Evolutionary conservation across 1,140 invertebrate species (phyloP), one percentile per base, ranked within the genome.

Genomic region (Drosophila paulistorum): DNA sequence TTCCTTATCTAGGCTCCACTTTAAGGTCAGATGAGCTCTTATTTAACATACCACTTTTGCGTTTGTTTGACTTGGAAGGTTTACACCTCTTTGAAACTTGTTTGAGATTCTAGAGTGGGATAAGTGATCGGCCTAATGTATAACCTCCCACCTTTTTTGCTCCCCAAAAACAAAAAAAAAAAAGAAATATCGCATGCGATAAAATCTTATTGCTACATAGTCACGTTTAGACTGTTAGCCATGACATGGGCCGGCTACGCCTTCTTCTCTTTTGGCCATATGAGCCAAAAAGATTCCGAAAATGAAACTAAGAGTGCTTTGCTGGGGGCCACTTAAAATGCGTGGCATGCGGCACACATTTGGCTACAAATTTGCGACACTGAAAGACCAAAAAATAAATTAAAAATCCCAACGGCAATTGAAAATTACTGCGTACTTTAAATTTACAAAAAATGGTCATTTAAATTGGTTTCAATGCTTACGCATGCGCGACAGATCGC

Each of bases 401-500:
- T 48, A 13, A 41, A 65, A 45, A 41, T 58, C 64, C 55, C 66
- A 64, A 73, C 59, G 61, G 51, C 80, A 89, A 84, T 89, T 89
- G 70, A 77, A 89, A 87, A 79, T 80, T 74, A 89, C 54, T 73
- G 57, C 76, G 84, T 69, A 87, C 84, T 81, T 87, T 79, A 82
- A 71, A 87, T 79, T 87, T 86, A 68, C 30, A 71, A 35, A 69
- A 74, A 85, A 86, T 83, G 81, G 79, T 84, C 83, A 87, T 84
- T 89, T 84, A 73, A 83, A 89, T 89, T 84, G 84, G 74, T 37
- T 75, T 10, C 23, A 61, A 63, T 69, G 79, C 78, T 81, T 80
- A 87, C 80, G 82, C 82, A 81, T 82, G 79, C 80, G 65, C 71
- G 57, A 65, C 71, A 68, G n/a, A 57, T 77, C 75, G 74, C 65